These are phyloP conservation scores for Hippocampus mohnikei DNA, from an alignment of 2,113 vertebrate species.

Conservation along the genomic window DNA sequence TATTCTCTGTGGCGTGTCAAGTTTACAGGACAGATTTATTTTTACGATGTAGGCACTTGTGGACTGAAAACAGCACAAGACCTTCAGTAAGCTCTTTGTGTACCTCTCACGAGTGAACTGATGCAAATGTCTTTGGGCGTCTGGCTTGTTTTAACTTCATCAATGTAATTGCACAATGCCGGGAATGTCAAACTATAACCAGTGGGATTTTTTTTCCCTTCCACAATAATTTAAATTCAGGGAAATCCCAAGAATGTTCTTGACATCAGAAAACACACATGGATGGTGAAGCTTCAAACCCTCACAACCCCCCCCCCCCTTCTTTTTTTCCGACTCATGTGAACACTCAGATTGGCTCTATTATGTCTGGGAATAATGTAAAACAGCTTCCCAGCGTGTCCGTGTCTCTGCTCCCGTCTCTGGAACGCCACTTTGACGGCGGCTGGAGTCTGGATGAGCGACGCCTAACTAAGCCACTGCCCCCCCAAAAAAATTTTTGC, in stretches of 20 bases:
- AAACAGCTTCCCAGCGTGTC: conserved; percentile 63
- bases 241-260: conserved; percentile 73
- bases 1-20: background rate
- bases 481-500: background rate
- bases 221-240: conserved; percentile 65
- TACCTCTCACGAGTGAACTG: conserved; percentile 14
- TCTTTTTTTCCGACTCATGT: conserved; percentile 13
- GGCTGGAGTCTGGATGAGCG: conserved; percentile 37
- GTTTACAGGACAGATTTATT: background rate
- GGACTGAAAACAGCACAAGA: background rate
- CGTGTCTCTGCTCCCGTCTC: conserved; percentile 50
- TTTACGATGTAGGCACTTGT: background rate
- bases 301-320: conserved; percentile 14
- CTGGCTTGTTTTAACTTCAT: conserved; percentile 64
- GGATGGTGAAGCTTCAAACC: conserved; percentile 42
- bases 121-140: conserved; percentile 67
- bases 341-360: conserved; percentile 63
- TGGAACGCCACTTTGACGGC: conserved; percentile 55
- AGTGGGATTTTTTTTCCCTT: conserved; percentile 27
- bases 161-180: conserved; percentile 70
- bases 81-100: background rate
- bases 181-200: conserved; percentile 71
- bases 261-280: conserved; percentile 51
- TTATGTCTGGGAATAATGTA: conserved; percentile 78
- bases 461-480: conserved; percentile 4